Conservation (phyloP, 2,797 vertebrate species). For the Myoxocephalus aenaeus region DNA sequence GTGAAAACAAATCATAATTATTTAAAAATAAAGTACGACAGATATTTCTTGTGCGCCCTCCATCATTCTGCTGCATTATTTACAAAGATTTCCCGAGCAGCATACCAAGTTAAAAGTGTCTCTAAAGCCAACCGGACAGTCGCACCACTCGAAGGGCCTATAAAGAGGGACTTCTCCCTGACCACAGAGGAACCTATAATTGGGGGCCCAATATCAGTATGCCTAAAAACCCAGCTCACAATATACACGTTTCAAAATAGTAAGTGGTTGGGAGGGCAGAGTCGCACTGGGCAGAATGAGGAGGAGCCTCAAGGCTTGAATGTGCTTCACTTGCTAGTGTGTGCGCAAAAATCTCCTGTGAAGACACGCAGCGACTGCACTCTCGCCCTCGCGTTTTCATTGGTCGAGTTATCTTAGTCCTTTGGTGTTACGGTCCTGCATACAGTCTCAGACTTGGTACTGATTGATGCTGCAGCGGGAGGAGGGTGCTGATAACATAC, state of each 20-base stretch:
- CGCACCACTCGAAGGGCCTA: conserved; percentile 49
- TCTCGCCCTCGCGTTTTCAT: background rate
- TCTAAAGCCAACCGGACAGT: conserved; percentile 42
- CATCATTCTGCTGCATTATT: conserved; percentile 38
- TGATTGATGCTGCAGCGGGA: background rate
- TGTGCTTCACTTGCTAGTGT: conserved; percentile 32
- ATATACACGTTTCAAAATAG: conserved; percentile 78
- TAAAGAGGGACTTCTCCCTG: conserved; percentile 74
- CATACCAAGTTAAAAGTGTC: conserved; percentile 59
- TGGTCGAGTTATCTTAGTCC: background rate
- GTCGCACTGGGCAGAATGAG: conserved; percentile 56
- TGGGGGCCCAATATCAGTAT: conserved; percentile 73
- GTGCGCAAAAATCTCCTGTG: conserved; percentile 15
- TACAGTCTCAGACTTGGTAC: background rate
- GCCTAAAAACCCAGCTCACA: conserved; percentile 72
- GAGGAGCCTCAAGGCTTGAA: conserved; percentile 47
- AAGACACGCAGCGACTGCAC: conserved; percentile 21
- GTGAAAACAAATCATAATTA: conserved; percentile 45
- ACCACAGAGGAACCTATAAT: conserved; percentile 82
- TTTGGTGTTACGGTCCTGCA: background rate
- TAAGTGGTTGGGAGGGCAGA: conserved; percentile 58
- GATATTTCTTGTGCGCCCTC: conserved; percentile 26
- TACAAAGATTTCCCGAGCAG: conserved; percentile 25
- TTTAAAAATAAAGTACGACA: conserved; percentile 14
- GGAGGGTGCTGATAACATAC: background rate